Percentiles rank a stretch among this genome's conserved stretches.
phyloP scores from a whole-genome alignment of 2,113 vertebrate genomes.

The Spermophilus dauricus region DNA sequence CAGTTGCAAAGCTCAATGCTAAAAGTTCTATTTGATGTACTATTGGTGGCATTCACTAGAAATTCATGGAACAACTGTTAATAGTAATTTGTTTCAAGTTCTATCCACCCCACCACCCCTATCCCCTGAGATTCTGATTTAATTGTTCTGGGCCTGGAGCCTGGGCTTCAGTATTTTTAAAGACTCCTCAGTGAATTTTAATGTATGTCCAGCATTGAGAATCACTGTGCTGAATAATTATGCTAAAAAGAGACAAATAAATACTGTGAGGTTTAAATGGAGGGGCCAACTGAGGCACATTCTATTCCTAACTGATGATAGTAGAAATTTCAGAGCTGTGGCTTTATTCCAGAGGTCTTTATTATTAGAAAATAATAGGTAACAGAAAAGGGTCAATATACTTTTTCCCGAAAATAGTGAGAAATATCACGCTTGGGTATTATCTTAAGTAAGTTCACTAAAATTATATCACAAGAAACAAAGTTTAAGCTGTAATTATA shows the following conservation, averaged over 20 bases:
- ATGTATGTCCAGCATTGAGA: background rate
- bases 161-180: background rate
- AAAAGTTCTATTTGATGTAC: background rate
- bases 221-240: constrained; percentile 8
- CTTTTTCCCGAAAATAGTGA: background rate
- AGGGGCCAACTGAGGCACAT: background rate
- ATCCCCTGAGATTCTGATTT: background rate
- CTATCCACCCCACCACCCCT: background rate
- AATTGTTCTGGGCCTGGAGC: background rate
- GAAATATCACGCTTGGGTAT: background rate
- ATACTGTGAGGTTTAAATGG: background rate
- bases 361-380: background rate
- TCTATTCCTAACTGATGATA: background rate
- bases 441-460: constrained; percentile 8
- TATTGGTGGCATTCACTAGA: background rate
- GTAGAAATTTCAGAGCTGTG: background rate
- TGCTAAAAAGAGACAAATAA: background rate
- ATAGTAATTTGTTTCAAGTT: background rate
- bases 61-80: background rate
- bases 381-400: constrained; percentile 22
- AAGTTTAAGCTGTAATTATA: background rate
- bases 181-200: constrained; percentile 32
- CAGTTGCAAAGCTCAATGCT: background rate
- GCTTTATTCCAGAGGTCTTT: background rate
- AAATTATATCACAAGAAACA: background rate